Conservation (phyloP, 1,140 invertebrate species). For the Helicoverpa zea region DNA sequence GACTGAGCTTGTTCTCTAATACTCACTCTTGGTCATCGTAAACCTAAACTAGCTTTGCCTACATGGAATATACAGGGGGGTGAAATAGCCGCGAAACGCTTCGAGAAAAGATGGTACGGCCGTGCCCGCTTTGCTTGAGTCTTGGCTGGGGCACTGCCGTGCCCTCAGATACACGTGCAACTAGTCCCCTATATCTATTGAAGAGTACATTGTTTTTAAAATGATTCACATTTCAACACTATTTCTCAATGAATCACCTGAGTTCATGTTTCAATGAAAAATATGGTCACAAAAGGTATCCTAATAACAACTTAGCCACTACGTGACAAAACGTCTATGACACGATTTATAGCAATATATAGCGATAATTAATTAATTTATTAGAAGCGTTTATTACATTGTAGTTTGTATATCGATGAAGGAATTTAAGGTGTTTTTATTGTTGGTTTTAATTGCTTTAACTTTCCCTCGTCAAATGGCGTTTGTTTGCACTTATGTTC, state of each 20-base stretch:
- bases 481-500: conserved; percentile 28
- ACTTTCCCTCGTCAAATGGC: conserved; percentile 18
- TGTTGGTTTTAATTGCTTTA: not conserved
- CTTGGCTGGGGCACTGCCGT: too few species aligned
- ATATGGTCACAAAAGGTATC: conserved; percentile 8
- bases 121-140: too few species aligned
- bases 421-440: conserved; percentile 22
- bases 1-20: too few species aligned
- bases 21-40: too few species aligned
- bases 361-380: not conserved
- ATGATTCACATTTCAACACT: conserved; percentile 19
- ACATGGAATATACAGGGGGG: too few species aligned
- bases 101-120: too few species aligned
- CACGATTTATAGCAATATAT: conserved; percentile 1
- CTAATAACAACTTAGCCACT: not conserved
- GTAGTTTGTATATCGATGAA: conserved; percentile 14
- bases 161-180: not conserved
- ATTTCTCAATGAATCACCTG: conserved; percentile 9
- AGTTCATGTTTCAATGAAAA: conserved; percentile 9
- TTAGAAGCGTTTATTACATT: conserved; percentile 6
- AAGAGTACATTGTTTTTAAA: not conserved
- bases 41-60: too few species aligned
- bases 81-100: too few species aligned
- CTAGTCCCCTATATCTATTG: not conserved
- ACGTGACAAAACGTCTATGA: conserved; percentile 10